A percentile compares a stretch with the other conserved stretches of the same genome.
phyloP scores from a whole-genome alignment of 2,797 vertebrate species.

The Sebastes trivittatus region DNA sequence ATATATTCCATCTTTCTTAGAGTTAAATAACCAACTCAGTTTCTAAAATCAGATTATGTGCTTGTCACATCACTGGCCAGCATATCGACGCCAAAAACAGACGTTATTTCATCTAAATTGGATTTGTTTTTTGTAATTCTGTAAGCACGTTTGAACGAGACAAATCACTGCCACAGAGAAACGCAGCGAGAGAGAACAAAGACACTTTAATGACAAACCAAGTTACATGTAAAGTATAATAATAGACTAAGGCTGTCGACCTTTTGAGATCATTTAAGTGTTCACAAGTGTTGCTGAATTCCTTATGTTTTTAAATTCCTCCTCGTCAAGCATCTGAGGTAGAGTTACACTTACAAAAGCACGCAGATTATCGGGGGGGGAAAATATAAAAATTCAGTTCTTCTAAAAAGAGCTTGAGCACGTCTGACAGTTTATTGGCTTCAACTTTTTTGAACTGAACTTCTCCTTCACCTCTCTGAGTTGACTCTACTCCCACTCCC shows the following conservation, averaged over 20 bases:
- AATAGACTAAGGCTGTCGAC: neutral
- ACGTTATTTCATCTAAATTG: neutral
- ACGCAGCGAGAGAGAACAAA: neutral
- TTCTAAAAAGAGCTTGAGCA: neutral
- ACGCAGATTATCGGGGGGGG: neutral
- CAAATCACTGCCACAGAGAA: neutral
- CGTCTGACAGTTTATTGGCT: slow-evolving; percentile 1
- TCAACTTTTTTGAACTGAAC: slow-evolving; percentile 10
- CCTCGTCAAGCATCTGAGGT: neutral
- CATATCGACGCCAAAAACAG: neutral
- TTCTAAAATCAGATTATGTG: neutral
- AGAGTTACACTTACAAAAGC: neutral
- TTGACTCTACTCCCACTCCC: slow-evolving; percentile 44
- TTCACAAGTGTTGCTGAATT: neutral
- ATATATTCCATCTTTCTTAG: neutral
- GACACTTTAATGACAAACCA: neutral
- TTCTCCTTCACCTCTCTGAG: slow-evolving; percentile 26
- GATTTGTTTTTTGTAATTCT: neutral
- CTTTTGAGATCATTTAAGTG: neutral
- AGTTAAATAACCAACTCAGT: neutral
- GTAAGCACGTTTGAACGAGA: neutral
- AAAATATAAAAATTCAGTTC: neutral
- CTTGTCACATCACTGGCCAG: neutral
- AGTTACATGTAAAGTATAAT: neutral
- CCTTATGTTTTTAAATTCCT: neutral